A percentile compares a stretch with the other conserved stretches of the same genome.
Evolutionary conservation across 2,888 invertebrate species (phyloP).

Genomic region (Spodoptera exigua): DNA sequence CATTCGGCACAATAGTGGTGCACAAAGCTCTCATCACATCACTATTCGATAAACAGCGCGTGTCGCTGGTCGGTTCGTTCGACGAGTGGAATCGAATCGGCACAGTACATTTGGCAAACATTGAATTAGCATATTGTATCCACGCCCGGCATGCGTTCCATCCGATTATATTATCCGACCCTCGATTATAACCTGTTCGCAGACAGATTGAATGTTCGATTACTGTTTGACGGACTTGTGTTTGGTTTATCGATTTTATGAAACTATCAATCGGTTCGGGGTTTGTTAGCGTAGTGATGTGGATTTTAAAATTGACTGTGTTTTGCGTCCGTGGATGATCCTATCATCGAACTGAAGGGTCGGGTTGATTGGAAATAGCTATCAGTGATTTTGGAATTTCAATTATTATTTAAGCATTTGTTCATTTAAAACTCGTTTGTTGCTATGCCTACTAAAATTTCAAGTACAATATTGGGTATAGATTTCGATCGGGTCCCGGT

Average conservation of each 20-base stretch:
- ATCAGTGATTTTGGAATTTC: background rate
- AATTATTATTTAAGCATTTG: too few species aligned
- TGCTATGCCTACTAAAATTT: too few species aligned
- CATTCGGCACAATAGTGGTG: slow-evolving; percentile 27
- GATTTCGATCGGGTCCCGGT: too few species aligned
- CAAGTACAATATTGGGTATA: too few species aligned
- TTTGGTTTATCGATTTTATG: slow-evolving; percentile 55
- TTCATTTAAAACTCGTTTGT: too few species aligned
- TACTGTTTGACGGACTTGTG: slow-evolving; percentile 47
- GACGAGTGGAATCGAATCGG: slow-evolving; percentile 58
- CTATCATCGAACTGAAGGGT: background rate
- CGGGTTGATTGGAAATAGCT: background rate
- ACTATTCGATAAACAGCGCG: slow-evolving; percentile 59
- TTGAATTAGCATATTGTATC: slow-evolving; percentile 71
- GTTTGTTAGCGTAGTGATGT: slow-evolving; percentile 45
- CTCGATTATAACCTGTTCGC: slow-evolving; percentile 65
- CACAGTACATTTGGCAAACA: slow-evolving; percentile 71
- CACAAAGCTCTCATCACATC: slow-evolving; percentile 44
- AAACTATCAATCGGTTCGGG: slow-evolving; percentile 44
- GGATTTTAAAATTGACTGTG: slow-evolving; percentile 28
- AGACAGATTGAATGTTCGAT: slow-evolving; percentile 55
- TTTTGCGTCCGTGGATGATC: background rate
- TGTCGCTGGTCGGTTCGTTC: slow-evolving; percentile 53
- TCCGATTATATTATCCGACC: slow-evolving; percentile 67
- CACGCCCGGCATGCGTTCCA: slow-evolving; percentile 54